Evolutionary conservation across 2,113 vertebrate species (phyloP).

Genomic region (Thryonomys swinderianus): DNA sequence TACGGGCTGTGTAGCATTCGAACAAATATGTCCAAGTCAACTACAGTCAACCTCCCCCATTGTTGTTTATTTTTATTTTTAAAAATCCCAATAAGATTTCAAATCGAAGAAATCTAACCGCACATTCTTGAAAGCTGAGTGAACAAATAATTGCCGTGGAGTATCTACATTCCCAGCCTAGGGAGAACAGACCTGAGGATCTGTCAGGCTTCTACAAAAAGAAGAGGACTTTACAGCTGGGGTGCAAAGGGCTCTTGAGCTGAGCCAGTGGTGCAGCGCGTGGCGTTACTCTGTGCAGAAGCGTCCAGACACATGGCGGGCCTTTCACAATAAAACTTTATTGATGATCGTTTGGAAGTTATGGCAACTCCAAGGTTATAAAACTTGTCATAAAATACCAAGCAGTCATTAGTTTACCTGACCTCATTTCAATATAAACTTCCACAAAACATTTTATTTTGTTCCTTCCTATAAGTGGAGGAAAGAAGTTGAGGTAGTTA

Average conservation of each 20-base stretch:
- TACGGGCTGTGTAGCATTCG: not conserved
- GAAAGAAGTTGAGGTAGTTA: constrained; percentile 56
- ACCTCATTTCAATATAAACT: constrained; percentile 86
- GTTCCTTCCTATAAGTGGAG: constrained; percentile 75
- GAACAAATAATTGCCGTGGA: not conserved
- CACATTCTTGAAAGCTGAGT: not conserved
- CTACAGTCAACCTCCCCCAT: not conserved
- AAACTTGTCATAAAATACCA: constrained; percentile 84
- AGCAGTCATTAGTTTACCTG: constrained; percentile 85
- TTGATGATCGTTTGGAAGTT: constrained; percentile 85
- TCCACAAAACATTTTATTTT: constrained; percentile 84
- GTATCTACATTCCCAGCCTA: not conserved
- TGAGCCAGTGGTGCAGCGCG: constrained; percentile 66
- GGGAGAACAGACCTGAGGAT: constrained; percentile 1
- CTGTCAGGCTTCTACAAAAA: constrained; percentile 73
- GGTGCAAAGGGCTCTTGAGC: constrained; percentile 70
- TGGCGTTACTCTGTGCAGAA: constrained; percentile 80
- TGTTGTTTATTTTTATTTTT: constrained; percentile 3
- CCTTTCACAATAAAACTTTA: constrained; percentile 84
- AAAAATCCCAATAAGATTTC: not conserved
- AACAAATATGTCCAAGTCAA: not conserved
- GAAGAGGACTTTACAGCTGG: constrained; percentile 69
- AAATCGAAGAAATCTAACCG: not conserved
- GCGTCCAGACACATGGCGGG: constrained; percentile 84
- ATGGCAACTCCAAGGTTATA: constrained; percentile 85